Conservation (phyloP, 2,888 invertebrate genomes). For the Tipula confusa region DNA sequence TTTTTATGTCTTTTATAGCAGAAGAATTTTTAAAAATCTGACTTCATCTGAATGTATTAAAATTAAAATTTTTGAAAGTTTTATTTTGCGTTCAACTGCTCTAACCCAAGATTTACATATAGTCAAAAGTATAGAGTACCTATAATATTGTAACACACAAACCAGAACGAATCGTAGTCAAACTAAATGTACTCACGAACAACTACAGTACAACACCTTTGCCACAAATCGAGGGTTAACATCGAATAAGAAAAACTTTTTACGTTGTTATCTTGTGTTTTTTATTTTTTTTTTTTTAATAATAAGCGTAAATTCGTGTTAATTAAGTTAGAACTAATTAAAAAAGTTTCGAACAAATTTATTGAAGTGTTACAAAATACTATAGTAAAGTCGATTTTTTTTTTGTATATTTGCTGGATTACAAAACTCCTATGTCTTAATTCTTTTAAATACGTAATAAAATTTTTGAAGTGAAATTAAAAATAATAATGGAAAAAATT, state of each 20-base stretch:
- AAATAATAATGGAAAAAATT: not conserved
- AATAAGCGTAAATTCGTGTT: not conserved
- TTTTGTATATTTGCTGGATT: not conserved
- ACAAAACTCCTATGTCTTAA: not conserved
- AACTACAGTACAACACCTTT: too few species aligned
- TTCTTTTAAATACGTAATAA: not conserved
- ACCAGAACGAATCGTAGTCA: too few species aligned
- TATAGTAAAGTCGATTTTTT: not conserved
- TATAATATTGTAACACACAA: too few species aligned
- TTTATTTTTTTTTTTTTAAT: too few species aligned
- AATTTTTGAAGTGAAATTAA: not conserved
- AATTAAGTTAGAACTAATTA: constrained; percentile 20
- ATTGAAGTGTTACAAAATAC: constrained; percentile 8
- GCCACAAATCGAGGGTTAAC: not conserved
- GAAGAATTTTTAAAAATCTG: not conserved
- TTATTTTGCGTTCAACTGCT: not conserved
- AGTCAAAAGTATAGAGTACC: too few species aligned
- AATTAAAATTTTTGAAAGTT: not conserved
- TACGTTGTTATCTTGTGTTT: too few species aligned
- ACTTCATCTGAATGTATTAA: not conserved
- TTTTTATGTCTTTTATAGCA: not conserved
- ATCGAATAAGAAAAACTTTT: too few species aligned
- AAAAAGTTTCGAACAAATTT: not conserved
- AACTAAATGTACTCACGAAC: too few species aligned
- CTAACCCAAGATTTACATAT: not conserved